Conservation (phyloP, 2,113 vertebrate species). For the Ceyx melanurus region DNA sequence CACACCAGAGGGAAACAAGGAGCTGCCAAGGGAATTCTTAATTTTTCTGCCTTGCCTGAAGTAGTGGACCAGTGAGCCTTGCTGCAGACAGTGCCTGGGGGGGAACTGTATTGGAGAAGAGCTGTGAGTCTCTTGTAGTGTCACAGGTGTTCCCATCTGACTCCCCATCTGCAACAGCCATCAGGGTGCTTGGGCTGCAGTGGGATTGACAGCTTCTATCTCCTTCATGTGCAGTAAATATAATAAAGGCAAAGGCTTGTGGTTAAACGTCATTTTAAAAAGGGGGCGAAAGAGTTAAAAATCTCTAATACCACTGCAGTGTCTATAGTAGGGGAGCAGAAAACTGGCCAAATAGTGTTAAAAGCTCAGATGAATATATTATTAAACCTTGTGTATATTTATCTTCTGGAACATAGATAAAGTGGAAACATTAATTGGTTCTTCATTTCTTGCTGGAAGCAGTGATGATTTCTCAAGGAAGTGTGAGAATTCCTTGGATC, state of each 20-base stretch:
- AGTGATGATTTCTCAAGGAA: background rate
- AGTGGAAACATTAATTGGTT: background rate
- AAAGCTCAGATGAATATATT: background rate
- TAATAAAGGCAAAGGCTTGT: background rate
- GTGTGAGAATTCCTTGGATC: rapidly evolving
- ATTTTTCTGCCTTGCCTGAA: background rate
- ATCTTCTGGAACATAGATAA: background rate
- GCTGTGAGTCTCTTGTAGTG: background rate
- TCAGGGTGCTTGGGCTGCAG: background rate
- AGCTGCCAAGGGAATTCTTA: background rate
- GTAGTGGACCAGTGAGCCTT: rapidly evolving
- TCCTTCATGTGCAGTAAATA: background rate
- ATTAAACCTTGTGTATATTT: background rate
- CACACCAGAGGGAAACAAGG: background rate
- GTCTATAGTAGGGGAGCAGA: background rate
- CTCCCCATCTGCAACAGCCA: background rate
- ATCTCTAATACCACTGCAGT: background rate
- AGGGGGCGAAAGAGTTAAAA: background rate
- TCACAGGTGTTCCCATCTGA: background rate
- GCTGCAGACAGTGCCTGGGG: background rate
- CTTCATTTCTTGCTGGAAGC: background rate
- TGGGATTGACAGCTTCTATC: background rate
- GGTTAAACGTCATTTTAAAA: background rate
- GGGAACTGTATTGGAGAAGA: background rate
- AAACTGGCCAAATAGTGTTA: background rate